A percentile compares a stretch with the other conserved stretches of the same genome.
These are phyloP conservation scores for Naso thynnoides DNA, from an alignment of 2,797 vertebrate genomes.

Conservation along the genomic window DNA sequence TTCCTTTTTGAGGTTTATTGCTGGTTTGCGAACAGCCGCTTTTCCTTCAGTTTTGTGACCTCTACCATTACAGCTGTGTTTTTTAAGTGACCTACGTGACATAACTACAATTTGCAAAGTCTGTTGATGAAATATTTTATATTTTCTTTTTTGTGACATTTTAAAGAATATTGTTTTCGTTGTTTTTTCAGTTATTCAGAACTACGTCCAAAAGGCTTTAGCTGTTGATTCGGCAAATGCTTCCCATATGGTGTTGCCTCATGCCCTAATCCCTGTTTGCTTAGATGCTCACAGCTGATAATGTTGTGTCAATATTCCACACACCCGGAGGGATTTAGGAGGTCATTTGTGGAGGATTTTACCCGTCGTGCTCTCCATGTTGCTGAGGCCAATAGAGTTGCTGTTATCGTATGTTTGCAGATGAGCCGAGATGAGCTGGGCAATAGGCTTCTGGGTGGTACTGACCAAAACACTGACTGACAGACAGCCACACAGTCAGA, in stretches of 20 bases:
- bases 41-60: too few species aligned
- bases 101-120: too few species aligned
- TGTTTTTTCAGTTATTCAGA: not conserved
- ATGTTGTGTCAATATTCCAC: not conserved
- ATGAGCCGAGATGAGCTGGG: constrained; percentile 45
- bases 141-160: too few species aligned
- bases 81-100: too few species aligned
- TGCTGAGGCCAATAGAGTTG: constrained; percentile 3
- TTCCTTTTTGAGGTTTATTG: too few species aligned
- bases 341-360: constrained; percentile 46
- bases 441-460: constrained; percentile 18
- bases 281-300: constrained; percentile 40
- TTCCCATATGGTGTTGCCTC: not conserved
- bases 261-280: constrained; percentile 14
- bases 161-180: constrained; percentile 5
- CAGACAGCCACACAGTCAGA: constrained; percentile 35
- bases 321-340: constrained; percentile 24
- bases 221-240: constrained; percentile 11
- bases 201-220: not conserved
- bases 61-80: too few species aligned
- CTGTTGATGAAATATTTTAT: too few species aligned
- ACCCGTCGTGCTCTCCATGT: constrained; percentile 13
- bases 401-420: constrained; percentile 43
- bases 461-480: constrained; percentile 18
- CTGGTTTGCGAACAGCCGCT: too few species aligned